Evolutionary conservation across 2,113 vertebrate genomes (phyloP).

Genomic region (Halcyon senegalensis): DNA sequence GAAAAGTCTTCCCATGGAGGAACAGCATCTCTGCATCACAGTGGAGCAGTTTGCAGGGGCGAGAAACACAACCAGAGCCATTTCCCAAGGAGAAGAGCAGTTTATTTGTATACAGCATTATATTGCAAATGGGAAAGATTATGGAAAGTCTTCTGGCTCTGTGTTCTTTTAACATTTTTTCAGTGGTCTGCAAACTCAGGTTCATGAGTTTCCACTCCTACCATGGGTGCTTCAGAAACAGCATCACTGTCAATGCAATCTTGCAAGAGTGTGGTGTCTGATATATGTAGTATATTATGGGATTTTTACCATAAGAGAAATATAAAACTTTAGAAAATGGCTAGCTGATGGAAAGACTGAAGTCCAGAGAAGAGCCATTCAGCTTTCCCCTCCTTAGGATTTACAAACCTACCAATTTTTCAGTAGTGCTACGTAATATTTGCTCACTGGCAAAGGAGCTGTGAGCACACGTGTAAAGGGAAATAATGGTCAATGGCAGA

Average conservation of each 20-base stretch:
- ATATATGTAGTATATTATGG: rapidly evolving
- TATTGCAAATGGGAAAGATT: not conserved
- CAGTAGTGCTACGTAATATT: not conserved
- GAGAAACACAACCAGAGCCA: not conserved
- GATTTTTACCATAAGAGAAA: not conserved
- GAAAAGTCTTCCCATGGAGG: not conserved
- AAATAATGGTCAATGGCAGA: not conserved
- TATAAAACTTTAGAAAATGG: not conserved
- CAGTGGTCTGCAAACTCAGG: not conserved
- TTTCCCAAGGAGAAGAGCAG: not conserved
- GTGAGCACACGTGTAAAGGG: not conserved
- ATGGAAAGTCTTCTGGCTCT: not conserved
- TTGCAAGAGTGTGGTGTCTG: not conserved
- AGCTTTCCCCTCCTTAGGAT: not conserved
- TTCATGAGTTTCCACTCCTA: not conserved
- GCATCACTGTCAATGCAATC: not conserved
- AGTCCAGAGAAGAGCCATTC: not conserved
- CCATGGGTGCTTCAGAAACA: not conserved
- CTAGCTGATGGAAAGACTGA: not conserved
- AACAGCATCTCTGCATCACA: not conserved
- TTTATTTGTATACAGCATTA: not conserved
- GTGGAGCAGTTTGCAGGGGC: not conserved
- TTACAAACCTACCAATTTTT: not conserved
- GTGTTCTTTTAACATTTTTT: not conserved
- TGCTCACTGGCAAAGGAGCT: not conserved